Evolutionary conservation across 2,797 vertebrate species (phyloP).

Genomic region (Gouania willdenowi): DNA sequence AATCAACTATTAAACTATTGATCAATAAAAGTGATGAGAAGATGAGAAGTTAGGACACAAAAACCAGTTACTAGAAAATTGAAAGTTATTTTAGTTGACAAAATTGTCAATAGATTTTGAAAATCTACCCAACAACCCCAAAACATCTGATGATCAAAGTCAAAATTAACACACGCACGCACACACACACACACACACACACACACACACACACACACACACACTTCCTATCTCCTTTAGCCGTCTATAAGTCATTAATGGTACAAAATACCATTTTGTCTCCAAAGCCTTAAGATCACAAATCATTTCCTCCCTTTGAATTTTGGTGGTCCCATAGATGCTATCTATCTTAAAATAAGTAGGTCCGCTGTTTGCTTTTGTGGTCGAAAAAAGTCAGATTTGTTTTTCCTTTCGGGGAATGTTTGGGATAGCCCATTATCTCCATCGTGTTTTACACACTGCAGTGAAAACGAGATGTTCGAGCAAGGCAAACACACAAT

Average conservation of each 20-base stretch:
- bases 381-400: conserved; percentile 29
- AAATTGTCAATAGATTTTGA: too few relatives aligned
- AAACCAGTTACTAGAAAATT: too few relatives aligned
- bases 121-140: too few relatives aligned
- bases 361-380: conserved; percentile 50
- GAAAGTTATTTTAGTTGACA: too few relatives aligned
- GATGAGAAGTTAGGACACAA: too few relatives aligned
- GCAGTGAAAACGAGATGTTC: conserved; percentile 33
- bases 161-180: too few relatives aligned
- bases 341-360: conserved; percentile 44
- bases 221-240: conserved; percentile 1
- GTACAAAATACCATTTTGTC: conserved; percentile 20
- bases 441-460: conserved; percentile 36
- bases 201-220: too few relatives aligned
- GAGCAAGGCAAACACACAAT: conserved; percentile 40
- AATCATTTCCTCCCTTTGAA: conserved; percentile 47
- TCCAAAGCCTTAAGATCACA: conserved; percentile 16
- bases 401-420: conserved; percentile 48
- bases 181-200: too few relatives aligned
- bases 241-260: conserved; percentile 24
- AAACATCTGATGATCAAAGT: too few relatives aligned
- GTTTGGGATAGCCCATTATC: conserved; percentile 58
- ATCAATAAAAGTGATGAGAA: too few relatives aligned
- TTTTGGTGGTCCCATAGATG: conserved; percentile 42
- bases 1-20: too few relatives aligned